These are phyloP conservation scores for Microctenopoma stevenorrisi DNA, from an alignment of 2,797 vertebrate species.

Conservation along the genomic window DNA sequence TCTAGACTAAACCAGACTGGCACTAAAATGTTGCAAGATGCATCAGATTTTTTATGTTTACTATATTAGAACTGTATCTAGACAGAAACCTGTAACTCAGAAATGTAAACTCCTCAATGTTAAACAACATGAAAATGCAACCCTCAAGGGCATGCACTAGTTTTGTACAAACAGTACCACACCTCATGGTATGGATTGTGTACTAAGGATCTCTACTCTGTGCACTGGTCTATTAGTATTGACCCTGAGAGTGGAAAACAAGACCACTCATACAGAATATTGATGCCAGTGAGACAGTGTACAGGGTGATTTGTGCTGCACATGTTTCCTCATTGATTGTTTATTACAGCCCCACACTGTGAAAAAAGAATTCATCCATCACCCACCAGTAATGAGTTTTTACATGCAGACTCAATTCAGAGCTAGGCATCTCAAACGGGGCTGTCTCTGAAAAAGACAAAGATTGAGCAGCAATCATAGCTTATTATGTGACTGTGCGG, in stretches of 20 bases:
- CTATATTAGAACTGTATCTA: background rate
- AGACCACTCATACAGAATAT: conserved; percentile 78
- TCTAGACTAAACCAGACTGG: background rate
- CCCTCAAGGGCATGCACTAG: conserved; percentile 34
- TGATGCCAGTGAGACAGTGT: conserved; percentile 63
- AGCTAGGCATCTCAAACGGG: conserved; percentile 60
- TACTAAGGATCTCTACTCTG: conserved; percentile 61
- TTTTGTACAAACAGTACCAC: conserved; percentile 43
- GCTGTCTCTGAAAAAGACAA: conserved; percentile 69
- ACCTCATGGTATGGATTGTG: conserved; percentile 55
- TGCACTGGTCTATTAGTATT: conserved; percentile 75
- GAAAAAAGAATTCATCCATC: conserved; percentile 75
- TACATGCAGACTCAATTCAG: conserved; percentile 73
- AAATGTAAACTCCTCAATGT: conserved; percentile 4
- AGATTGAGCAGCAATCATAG: conserved; percentile 76
- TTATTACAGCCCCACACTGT: conserved; percentile 75
- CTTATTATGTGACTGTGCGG: conserved; percentile 70
- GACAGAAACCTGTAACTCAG: conserved; percentile 12
- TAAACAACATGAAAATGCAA: conserved; percentile 3
- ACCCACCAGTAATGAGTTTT: conserved; percentile 77
- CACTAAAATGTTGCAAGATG: background rate
- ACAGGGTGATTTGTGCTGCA: conserved; percentile 74
- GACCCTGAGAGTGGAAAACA: conserved; percentile 76
- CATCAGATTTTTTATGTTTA: background rate
- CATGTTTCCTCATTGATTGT: conserved; percentile 80